Evolutionary conservation across 2,113 vertebrate species (phyloP).

Genomic region (Chunga burmeisteri): DNA sequence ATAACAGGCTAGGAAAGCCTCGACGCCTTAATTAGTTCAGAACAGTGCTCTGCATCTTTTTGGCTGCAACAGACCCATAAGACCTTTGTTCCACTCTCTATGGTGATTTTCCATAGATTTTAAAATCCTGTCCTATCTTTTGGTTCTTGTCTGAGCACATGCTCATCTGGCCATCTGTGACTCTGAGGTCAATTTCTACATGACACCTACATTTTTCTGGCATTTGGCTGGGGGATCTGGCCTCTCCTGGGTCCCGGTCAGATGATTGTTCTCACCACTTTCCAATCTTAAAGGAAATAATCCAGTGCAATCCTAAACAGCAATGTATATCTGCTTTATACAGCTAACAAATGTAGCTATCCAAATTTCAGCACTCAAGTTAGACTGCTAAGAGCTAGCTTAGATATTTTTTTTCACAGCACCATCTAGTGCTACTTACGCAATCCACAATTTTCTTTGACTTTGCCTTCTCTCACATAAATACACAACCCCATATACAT

Average conservation of each 20-base stretch:
- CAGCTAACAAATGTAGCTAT: not conserved
- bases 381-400: not conserved
- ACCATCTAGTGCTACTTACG: slow-evolving; percentile 49
- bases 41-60: not conserved
- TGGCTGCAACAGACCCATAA: not conserved
- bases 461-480: not conserved
- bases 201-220: not conserved
- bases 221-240: not conserved
- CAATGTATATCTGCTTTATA: not conserved
- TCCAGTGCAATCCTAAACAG: not conserved
- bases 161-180: not conserved
- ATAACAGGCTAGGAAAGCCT: not conserved
- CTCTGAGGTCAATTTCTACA: not conserved
- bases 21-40: not conserved
- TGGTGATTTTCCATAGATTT: not conserved
- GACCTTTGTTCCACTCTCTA: not conserved
- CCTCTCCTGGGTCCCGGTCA: not conserved
- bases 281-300: not conserved
- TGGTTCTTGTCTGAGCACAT: not conserved
- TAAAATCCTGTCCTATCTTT: not conserved
- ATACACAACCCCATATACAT: accelerated
- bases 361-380: not conserved
- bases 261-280: not conserved
- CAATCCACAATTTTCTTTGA: not conserved
- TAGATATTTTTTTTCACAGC: slow-evolving; percentile 54